Base-by-base conservation (phyloP, 1,140 invertebrate genomes). In the Calliopsis andreniformis region DNA sequence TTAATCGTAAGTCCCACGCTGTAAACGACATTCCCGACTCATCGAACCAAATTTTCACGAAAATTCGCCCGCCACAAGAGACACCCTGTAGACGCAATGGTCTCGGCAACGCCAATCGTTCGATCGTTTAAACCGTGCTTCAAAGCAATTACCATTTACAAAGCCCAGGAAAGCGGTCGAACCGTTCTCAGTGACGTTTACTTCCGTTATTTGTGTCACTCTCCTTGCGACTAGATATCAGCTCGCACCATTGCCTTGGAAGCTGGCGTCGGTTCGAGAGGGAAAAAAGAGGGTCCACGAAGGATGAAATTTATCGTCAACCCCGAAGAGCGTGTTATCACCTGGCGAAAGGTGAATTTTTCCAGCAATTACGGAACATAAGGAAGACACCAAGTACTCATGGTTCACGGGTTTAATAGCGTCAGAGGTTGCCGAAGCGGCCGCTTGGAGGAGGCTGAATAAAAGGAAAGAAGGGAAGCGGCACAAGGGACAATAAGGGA, bases 141-240 rank as follows among this genome's bases (percentile, higher is more conserved):
- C 43, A 14, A 18, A 20, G 32, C 25, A 62, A 47, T 70, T 49
- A 30, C 59, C 72, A 67, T 82, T 80, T 82, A 62, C 28, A 59
- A 69, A 66, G 39, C 47, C 35, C 35, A 7, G 20, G n/a, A 30
- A 23, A 30, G 28, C 32, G 39, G 20, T 25, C 30, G 16, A 69
- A 49, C n/a, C 39, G 59, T 43, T 53, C 16, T 49, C 43, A 14
- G 35, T 64, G 67, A 75, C 69, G 59, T 82, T 82, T 81, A 81
- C 67, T 70, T 69, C 55, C 67, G 67, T 71, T 81, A 82, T 82
- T 82, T 82, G 80, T 58, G 30, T 45, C 58, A n/a, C 43, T 18
- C 47, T 73, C 49, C 56, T 58, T 32, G 70, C 42, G 32, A 64
- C 51, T 53, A 8, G 58, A 35, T 42, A 28, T 35, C 28, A 30